phyloP scores from a whole-genome alignment of 2,113 vertebrate species.

The Heterochromis multidens region DNA sequence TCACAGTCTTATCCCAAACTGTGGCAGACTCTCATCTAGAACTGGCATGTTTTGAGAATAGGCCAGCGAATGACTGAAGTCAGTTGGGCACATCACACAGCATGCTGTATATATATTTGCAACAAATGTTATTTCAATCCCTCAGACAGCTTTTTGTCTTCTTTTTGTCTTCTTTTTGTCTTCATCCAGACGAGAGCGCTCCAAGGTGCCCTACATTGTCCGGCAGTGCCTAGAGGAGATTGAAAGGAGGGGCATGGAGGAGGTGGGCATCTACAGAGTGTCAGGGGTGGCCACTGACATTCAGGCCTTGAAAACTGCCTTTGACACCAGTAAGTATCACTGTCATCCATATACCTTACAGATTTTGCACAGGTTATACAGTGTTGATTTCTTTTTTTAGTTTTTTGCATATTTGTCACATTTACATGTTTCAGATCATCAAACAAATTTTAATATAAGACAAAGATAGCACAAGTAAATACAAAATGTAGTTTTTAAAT shows the following conservation, averaged over 20 bases:
- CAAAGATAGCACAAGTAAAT: no score
- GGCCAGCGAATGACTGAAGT: not conserved
- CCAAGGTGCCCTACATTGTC: constrained; percentile 97
- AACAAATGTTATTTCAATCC: not conserved
- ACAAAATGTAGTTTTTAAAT: no score
- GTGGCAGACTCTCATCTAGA: not conserved
- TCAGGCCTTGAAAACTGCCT: constrained; percentile 93
- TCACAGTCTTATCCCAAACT: not conserved
- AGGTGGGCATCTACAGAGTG: constrained; percentile 97
- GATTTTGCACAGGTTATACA: not conserved
- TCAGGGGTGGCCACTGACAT: constrained; percentile 97
- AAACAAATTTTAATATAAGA: no score
- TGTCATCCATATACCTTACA: no score
- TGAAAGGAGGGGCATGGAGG: constrained; percentile 95
- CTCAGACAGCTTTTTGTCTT: not conserved
- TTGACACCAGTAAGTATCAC: constrained; percentile 91
- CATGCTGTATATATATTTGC: not conserved
- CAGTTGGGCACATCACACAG: not conserved
- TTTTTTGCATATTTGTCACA: not conserved
- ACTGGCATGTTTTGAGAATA: not conserved
- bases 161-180: not conserved
- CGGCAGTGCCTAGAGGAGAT: constrained; percentile 98
- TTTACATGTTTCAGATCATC: not conserved
- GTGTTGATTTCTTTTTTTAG: no score
- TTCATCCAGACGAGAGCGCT: constrained; percentile 85